Evolutionary conservation across 1,140 invertebrate species (phyloP).

Genomic region (Epicauta chinensis): DNA sequence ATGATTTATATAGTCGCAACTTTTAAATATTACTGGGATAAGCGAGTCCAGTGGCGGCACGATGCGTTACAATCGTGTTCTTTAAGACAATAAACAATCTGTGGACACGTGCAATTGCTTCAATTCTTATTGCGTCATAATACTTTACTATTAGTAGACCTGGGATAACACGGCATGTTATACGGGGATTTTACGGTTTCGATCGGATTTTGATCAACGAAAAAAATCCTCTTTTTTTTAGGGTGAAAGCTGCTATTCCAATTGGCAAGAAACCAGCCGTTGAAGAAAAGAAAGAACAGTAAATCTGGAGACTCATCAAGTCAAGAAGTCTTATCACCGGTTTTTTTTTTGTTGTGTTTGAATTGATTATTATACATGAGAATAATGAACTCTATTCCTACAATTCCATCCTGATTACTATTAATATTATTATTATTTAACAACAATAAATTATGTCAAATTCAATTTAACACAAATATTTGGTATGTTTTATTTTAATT

Average conservation of each 20-base stretch:
- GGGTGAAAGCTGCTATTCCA: conserved; percentile 84
- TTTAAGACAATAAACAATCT: too few relatives aligned
- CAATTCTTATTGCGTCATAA: too few relatives aligned
- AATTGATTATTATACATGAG: background rate
- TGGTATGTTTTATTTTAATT: conserved; percentile 16
- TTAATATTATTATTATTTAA: conserved; percentile 16
- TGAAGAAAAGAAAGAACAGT: conserved; percentile 78
- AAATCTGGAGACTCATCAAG: conserved; percentile 41
- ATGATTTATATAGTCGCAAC: too few relatives aligned
- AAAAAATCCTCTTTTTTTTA: conserved; percentile 50
- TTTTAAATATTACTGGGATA: too few relatives aligned
- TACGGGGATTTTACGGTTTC: too few relatives aligned
- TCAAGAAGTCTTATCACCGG: conserved; percentile 1
- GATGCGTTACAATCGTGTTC: too few relatives aligned
- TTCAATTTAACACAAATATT: too few relatives aligned
- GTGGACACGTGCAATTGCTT: too few relatives aligned
- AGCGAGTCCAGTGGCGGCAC: too few relatives aligned
- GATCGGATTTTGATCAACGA: background rate
- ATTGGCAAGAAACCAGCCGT: conserved; percentile 77
- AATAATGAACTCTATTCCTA: conserved; percentile 13
- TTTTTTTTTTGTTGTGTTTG: background rate
- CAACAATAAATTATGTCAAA: too few relatives aligned
- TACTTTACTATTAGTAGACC: too few relatives aligned
- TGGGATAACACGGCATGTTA: too few relatives aligned
- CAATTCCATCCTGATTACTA: conserved; percentile 14